These are phyloP conservation scores for Cataglyphis cursor DNA, from an alignment of 2,888 invertebrate species.

Conservation along the genomic window DNA sequence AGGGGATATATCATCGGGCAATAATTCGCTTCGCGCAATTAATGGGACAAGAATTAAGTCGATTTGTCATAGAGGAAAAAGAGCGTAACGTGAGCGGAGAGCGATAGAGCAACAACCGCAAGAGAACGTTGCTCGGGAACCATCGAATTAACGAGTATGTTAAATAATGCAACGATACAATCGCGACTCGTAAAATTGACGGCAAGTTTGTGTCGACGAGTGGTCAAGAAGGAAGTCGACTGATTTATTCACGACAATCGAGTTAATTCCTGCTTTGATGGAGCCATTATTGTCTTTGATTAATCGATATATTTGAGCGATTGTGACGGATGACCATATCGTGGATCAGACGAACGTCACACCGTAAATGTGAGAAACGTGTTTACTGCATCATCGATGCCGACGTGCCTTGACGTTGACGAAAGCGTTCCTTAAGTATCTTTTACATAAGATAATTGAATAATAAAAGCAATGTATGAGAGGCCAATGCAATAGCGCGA, in stretches of 20 bases:
- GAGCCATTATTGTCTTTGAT: slow-evolving; percentile 51
- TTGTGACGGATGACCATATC: slow-evolving; percentile 25
- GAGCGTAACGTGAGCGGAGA: background rate
- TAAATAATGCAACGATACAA: slow-evolving; percentile 67
- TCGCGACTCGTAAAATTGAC: slow-evolving; percentile 57
- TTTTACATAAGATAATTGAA: background rate
- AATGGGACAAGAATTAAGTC: slow-evolving; percentile 6
- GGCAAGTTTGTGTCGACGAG: slow-evolving; percentile 27
- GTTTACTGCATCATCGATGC: slow-evolving; percentile 6
- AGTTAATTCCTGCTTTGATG: slow-evolving; percentile 60
- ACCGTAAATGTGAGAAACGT: background rate
- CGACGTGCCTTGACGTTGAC: background rate
- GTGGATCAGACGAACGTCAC: background rate
- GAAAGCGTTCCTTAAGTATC: background rate
- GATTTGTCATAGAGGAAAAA: background rate
- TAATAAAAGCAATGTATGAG: background rate
- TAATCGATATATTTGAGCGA: slow-evolving; percentile 26
- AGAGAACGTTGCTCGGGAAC: slow-evolving; percentile 42
- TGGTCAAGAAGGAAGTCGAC: slow-evolving; percentile 12
- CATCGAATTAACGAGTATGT: slow-evolving; percentile 68
- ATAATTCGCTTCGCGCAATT: slow-evolving; percentile 32
- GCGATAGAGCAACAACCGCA: background rate
- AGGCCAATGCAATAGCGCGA: slow-evolving; percentile 1
- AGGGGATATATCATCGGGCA: background rate
- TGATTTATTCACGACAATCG: slow-evolving; percentile 66